Evolutionary conservation across 1,140 invertebrate species (phyloP).

Genomic region (Thalassaphorura encarpata): DNA sequence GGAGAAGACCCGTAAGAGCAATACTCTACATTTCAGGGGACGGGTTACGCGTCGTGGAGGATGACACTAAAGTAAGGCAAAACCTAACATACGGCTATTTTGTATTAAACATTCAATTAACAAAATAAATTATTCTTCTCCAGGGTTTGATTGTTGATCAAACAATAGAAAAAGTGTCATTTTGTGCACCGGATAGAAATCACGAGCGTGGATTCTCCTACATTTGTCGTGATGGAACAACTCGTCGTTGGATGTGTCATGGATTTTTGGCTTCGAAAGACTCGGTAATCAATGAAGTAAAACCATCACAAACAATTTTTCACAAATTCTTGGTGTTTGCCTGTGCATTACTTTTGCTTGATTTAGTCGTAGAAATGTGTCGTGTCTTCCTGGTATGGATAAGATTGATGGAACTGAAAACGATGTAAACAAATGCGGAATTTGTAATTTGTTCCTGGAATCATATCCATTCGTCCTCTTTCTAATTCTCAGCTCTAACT

Average conservation of each 20-base stretch:
- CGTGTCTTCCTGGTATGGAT: no score
- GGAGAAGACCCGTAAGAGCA: conserved; percentile 73
- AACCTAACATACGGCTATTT: not conserved
- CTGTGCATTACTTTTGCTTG: not conserved
- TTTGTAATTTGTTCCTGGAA: no score
- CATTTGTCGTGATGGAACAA: conserved; percentile 75
- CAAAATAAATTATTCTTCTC: conserved; percentile 11
- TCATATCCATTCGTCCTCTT: not conserved
- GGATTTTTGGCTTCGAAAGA: conserved; percentile 94
- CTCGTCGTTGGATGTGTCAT: conserved; percentile 97
- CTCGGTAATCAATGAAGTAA: conserved; percentile 57
- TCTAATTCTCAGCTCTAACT: not conserved
- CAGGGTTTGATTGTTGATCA: conserved; percentile 96
- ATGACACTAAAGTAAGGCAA: conserved; percentile 74
- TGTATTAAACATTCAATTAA: not conserved
- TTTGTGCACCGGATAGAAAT: conserved; percentile 97
- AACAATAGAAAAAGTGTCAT: conserved; percentile 99
- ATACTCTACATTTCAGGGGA: conserved; percentile 94
- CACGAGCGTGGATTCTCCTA: conserved; percentile 96
- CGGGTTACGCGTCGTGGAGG: conserved; percentile 93
- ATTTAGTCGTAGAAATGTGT: not conserved
- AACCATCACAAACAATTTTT: not conserved
- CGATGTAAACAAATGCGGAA: no score
- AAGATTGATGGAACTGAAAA: no score
- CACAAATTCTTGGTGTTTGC: not conserved